Base-by-base conservation (phyloP, 37 sponge, comb jelly and placozoan genomes). In the Dysidea cf. avara region DNA sequence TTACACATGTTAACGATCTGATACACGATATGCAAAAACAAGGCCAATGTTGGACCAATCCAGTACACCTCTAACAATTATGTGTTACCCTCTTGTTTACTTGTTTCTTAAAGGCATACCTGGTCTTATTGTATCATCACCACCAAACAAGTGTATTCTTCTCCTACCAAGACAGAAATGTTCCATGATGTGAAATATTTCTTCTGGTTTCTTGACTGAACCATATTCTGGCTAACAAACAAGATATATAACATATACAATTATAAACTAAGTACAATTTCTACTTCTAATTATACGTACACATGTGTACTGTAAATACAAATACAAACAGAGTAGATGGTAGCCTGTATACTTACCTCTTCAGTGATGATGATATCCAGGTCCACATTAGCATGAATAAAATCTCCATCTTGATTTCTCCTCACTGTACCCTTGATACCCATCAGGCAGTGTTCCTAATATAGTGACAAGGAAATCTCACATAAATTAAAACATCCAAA, bases 301-400 rank as follows among this genome's bases (percentile, higher is more conserved):
- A 50, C 53, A 50, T 17, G 17, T 50, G 16, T 50, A 16, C 17
- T 50, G 53, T 17, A 20, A 50, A 50, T 16, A 20, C 17, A 50
- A 16, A 50, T 16, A 50, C 16, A 50, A 50, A 50, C 17, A 17
- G 17, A 50, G 17, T 50, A 16, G 17, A 21, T 59, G 14, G 61
- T 18, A 59, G 61, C 22, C n/a, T 59, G 66, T 33, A 14, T 12
- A 40, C 59, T n/a, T 1, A 84, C 83, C 78, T 97, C 97, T 37
- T 97, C 97, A 39, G 91, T 81, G 16, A 97, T 90, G 51, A 97
- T 90, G 24, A 97, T 83, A 47, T 97, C 97, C 56, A 97, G 74
- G 51, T 97, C 94, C 0, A 97, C 83, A 61, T 97, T 97, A n/a
- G 97, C 89, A 61, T 97, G 97, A 30, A 97, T 97, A 69, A 97